Evolutionary conservation across 2,888 invertebrate species (phyloP).

Genomic region (Drosophila cracens): DNA sequence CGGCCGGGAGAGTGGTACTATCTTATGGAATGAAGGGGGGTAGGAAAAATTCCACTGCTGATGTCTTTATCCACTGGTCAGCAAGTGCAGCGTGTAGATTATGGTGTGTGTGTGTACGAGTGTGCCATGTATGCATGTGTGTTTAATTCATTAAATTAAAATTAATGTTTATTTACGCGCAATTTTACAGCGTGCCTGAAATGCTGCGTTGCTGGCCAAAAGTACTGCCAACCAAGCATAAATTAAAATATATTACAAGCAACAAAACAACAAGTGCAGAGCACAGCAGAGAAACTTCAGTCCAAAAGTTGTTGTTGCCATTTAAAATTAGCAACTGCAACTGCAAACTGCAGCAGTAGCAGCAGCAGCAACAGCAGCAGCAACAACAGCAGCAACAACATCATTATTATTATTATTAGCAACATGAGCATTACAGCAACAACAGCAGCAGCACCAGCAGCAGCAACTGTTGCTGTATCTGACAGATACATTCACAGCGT

Average conservation of each 20-base stretch:
- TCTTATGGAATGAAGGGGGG: neutral
- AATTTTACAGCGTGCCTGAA: constrained; percentile 70
- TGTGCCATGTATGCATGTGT: constrained; percentile 16
- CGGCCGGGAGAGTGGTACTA: neutral
- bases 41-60: constrained; percentile 38
- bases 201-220: constrained; percentile 69
- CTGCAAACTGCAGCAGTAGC: constrained; percentile 30
- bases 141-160: constrained; percentile 79
- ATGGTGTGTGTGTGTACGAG: constrained; percentile 15
- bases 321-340: constrained; percentile 74
- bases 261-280: constrained; percentile 23
- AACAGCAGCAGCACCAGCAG: constrained; percentile 18
- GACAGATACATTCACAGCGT: constrained; percentile 49
- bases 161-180: constrained; percentile 78
- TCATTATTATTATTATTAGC: constrained; percentile 60
- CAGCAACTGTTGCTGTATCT: constrained; percentile 39
- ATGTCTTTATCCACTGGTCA: constrained; percentile 51
- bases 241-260: constrained; percentile 75
- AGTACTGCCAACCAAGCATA: constrained; percentile 77
- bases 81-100: constrained; percentile 14
- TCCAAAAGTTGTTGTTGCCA: constrained; percentile 55
- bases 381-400: constrained; percentile 25
- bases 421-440: constrained; percentile 40
- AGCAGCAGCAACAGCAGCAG: constrained; percentile 18
- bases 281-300: constrained; percentile 39